Evolutionary conservation across 2,113 vertebrate species (phyloP).

Genomic region (Heterochromis multidens): DNA sequence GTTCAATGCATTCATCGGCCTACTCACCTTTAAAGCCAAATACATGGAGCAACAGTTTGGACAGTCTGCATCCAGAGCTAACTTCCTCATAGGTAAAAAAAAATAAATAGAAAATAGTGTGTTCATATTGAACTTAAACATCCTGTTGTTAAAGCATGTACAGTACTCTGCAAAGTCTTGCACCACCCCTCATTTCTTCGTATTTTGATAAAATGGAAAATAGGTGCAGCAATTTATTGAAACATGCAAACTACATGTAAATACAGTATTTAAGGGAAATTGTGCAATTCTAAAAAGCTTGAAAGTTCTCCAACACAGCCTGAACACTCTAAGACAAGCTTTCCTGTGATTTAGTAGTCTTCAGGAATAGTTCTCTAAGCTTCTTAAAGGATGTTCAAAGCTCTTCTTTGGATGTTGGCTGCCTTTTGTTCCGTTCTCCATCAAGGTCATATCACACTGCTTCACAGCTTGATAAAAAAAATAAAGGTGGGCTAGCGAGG

Average conservation of each 20-base stretch:
- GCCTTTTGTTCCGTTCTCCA: background rate
- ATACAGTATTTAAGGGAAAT: background rate
- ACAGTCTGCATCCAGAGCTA: conserved; percentile 80
- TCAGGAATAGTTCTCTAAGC: background rate
- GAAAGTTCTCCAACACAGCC: background rate
- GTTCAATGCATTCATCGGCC: conserved; percentile 79
- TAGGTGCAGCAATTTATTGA: background rate
- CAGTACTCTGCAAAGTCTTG: too few relatives aligned
- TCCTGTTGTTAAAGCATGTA: too few relatives aligned
- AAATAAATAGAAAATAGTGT: background rate
- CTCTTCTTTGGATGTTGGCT: background rate
- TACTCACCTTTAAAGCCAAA: conserved; percentile 85
- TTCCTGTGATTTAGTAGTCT: background rate
- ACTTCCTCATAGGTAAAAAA: conserved; percentile 83
- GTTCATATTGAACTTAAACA: background rate
- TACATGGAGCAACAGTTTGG: conserved; percentile 94
- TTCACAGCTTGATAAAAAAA: background rate
- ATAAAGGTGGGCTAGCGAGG: too few relatives aligned
- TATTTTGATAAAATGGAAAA: background rate
- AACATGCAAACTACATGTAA: background rate
- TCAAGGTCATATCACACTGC: background rate
- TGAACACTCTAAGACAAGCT: background rate
- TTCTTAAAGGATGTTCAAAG: background rate
- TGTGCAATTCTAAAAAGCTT: background rate
- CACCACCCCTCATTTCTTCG: too few relatives aligned